phyloP scores from a whole-genome alignment of 2,888 invertebrate species.

The Eucera pruinosa region DNA sequence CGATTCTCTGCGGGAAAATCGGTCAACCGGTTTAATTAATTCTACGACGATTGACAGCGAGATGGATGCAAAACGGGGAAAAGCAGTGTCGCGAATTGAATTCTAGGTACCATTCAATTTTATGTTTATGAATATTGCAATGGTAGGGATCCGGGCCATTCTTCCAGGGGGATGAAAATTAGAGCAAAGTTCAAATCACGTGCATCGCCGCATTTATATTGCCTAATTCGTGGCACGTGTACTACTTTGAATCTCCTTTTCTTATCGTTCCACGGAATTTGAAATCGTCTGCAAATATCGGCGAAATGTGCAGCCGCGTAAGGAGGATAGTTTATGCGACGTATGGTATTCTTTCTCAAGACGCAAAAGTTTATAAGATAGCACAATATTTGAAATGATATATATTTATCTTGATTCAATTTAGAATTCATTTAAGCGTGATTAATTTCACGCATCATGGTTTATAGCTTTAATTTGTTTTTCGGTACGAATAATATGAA shows the following conservation, averaged over 20 bases:
- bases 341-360: neutral
- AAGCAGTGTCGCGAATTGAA: conserved; percentile 1
- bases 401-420: neutral
- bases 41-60: conserved; percentile 10
- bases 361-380: neutral
- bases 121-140: conserved; percentile 52
- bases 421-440: neutral
- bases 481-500: too few relatives aligned
- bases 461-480: too few relatives aligned
- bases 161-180: conserved; percentile 30
- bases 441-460: too few relatives aligned
- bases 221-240: conserved; percentile 37
- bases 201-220: conserved; percentile 48
- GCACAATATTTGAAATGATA: neutral
- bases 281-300: conserved; percentile 16
- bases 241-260: conserved; percentile 20
- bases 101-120: conserved; percentile 5
- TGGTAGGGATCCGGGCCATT: neutral
- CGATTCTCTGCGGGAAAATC: conserved; percentile 11
- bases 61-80: neutral
- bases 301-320: neutral
- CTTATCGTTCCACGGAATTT: conserved; percentile 28
- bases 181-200: conserved; percentile 19
- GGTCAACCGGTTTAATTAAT: conserved; percentile 43
- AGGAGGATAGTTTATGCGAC: neutral